Conservation (phyloP, 2,113 vertebrate species). For the Dascyllus trimaculatus region DNA sequence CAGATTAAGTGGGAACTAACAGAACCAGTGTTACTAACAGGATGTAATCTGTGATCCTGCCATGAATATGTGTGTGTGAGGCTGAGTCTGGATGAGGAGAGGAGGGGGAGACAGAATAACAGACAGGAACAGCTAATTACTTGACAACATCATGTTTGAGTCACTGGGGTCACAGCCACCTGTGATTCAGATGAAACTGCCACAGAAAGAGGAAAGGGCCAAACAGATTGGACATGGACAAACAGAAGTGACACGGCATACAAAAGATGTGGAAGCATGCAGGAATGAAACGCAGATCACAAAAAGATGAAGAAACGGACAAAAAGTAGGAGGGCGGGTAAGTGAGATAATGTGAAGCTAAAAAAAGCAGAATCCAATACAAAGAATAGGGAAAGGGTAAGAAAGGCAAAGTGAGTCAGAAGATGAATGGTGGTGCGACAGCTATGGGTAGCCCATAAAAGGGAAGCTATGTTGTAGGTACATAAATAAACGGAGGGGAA, state of each 20-base stretch:
- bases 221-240: background rate
- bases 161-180: constrained; percentile 2
- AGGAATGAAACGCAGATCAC: constrained; percentile 2
- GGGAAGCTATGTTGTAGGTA: constrained; percentile 74
- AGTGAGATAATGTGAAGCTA: constrained; percentile 9
- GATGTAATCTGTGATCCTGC: constrained; percentile 19
- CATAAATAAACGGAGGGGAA: constrained; percentile 70
- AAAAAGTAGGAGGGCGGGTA: background rate
- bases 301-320: constrained; percentile 17
- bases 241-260: constrained; percentile 8
- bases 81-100: background rate
- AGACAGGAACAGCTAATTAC: constrained; percentile 1
- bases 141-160: background rate
- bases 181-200: constrained; percentile 3
- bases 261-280: constrained; percentile 7
- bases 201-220: background rate
- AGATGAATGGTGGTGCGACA: constrained; percentile 52
- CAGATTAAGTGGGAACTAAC: constrained; percentile 51
- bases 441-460: constrained; percentile 70
- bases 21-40: constrained; percentile 32
- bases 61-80: background rate
- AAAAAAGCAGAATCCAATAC: constrained; percentile 4
- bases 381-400: background rate
- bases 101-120: constrained; percentile 9
- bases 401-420: constrained; percentile 55